Conservation (phyloP, 2,797 vertebrate genomes). For the Amphiprion clarkii region DNA sequence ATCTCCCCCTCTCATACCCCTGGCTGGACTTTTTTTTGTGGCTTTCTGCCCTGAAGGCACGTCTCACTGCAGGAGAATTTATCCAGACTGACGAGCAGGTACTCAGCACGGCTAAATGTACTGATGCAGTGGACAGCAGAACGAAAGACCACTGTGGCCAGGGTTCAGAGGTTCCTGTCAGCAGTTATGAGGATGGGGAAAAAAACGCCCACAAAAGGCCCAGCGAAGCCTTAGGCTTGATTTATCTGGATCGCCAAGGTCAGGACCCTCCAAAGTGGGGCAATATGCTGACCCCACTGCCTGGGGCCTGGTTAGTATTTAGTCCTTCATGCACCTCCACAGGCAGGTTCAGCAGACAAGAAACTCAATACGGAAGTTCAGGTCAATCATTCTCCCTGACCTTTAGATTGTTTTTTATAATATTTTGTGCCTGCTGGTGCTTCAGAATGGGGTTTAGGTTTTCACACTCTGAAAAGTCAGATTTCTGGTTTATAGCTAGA, state of each 20-base stretch:
- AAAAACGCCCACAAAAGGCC: constrained; percentile 60
- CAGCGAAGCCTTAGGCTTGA: constrained; percentile 75
- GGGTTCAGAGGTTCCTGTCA: constrained; percentile 72
- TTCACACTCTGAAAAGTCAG: constrained; percentile 10
- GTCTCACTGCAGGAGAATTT: constrained; percentile 51
- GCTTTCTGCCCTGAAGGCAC: constrained; percentile 60
- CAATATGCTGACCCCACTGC: constrained; percentile 63
- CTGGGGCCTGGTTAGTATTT: constrained; percentile 62
- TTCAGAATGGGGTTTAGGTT: neutral
- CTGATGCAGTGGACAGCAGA: constrained; percentile 53
- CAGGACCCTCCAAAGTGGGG: constrained; percentile 58
- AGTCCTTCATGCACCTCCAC: constrained; percentile 53
- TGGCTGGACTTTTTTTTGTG: neutral
- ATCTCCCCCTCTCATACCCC: constrained; percentile 18
- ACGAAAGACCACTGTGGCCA: constrained; percentile 67
- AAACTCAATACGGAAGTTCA: constrained; percentile 52
- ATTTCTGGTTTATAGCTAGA: neutral
- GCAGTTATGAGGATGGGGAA: constrained; percentile 53
- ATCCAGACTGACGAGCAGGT: constrained; percentile 66
- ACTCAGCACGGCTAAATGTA: constrained; percentile 48
- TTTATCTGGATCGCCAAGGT: constrained; percentile 77
- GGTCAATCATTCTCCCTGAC: constrained; percentile 38
- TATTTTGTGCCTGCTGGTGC: constrained; percentile 24
- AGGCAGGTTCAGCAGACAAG: constrained; percentile 42
- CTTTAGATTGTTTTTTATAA: constrained; percentile 35